Base-by-base conservation (phyloP, 2,113 vertebrate genomes). In the Setophaga kirtlandii region DNA sequence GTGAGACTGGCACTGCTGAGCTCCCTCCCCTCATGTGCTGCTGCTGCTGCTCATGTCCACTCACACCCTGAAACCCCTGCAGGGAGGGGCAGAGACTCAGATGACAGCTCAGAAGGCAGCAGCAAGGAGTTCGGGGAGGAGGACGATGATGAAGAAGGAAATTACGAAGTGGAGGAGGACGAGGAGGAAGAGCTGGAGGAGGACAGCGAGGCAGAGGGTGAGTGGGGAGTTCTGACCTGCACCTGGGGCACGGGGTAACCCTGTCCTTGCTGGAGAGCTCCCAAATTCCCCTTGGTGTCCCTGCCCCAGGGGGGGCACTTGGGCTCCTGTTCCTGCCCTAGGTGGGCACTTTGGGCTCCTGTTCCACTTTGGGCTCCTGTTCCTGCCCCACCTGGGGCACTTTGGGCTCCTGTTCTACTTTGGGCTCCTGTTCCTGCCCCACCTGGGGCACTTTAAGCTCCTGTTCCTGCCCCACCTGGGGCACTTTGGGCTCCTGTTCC, bases 151-250 rank as follows among this genome's bases (percentile, higher is more conserved):
- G 97, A 96, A 1, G 93, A 95, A 60, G 96, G 95, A 4, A 37
- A 31, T 27, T 97, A 96, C 4, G 93, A 96, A 22, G 56, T 97
- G 1, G 95, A 97, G 41, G 97, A 91, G 25, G 97, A 98, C 0
- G 96, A 96, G 10, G 96, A 96, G 10, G 96, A 94, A 1, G 96
- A 93, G 0, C 0, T 90, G 68, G 95, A 86, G 35, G 95, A 77
- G 1, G 69, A 39, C 47, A 93, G 96, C 1, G 83, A 74, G 39
- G 94, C 95, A 0, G 97, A 97, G 1, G 98, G 98, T 98, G 60
- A 98, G 97, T 50, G 39, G 24, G 23, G 50, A 44, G 5, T 11
- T n/a, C 37, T 39, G 37, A 39, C 21, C 24, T 16, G 20, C 50
- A 12, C 28, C 59, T 10, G 87, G n/a, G 64, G 20, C 74, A 41